Evolutionary conservation across 2,113 vertebrate genomes (phyloP).

Genomic region (Dipodomys merriami): DNA sequence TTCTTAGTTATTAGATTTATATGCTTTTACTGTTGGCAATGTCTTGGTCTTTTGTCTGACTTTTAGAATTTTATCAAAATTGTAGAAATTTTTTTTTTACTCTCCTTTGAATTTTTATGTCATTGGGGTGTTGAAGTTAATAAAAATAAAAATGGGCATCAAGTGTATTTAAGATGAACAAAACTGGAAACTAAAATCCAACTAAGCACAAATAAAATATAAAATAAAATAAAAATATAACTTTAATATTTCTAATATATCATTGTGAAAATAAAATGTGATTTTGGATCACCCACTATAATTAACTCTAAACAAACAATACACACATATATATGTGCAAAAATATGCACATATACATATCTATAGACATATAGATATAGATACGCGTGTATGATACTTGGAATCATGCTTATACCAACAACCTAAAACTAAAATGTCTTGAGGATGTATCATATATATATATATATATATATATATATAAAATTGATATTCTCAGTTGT

Average conservation of each 20-base stretch:
- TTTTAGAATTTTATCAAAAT: too few species aligned
- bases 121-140: too few species aligned
- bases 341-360: too few species aligned
- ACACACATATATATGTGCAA: background rate
- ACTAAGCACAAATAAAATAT: background rate
- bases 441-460: background rate
- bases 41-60: too few species aligned
- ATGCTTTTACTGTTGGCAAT: too few species aligned
- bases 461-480: background rate
- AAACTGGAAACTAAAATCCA: constrained; percentile 18
- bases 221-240: constrained; percentile 33
- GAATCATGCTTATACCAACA: constrained; percentile 12
- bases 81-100: too few species aligned
- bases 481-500: background rate
- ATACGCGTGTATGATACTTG: background rate
- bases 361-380: too few species aligned
- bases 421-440: constrained; percentile 64
- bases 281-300: background rate
- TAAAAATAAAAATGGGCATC: too few species aligned
- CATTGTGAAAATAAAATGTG: background rate
- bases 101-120: too few species aligned
- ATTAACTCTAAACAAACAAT: constrained; percentile 18
- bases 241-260: background rate
- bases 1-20: background rate
- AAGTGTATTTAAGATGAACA: background rate